phyloP scores from a whole-genome alignment of 2,113 vertebrate species.

The Paratilapia polleni region DNA sequence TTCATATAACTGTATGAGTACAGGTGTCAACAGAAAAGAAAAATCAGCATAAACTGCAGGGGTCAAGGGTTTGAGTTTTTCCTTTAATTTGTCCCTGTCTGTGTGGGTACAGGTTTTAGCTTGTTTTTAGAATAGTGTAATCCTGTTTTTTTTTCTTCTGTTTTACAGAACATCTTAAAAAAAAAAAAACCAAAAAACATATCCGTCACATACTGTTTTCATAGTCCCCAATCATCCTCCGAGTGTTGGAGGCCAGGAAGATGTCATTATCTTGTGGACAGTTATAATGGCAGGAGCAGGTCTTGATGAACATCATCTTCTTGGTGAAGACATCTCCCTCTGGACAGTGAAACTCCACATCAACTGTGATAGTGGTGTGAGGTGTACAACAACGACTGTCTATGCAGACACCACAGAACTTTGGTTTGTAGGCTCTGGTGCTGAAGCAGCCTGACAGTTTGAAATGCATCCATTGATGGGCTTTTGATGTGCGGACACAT shows the following conservation, averaged over 20 bases:
- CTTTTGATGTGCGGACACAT: slow-evolving; percentile 76
- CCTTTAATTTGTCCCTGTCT: no score
- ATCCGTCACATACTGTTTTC: slow-evolving; percentile 56
- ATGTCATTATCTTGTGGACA: slow-evolving; percentile 82
- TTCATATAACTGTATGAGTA: no score
- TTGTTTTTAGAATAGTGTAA: no score
- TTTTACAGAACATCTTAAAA: no score
- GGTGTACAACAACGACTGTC: slow-evolving; percentile 83
- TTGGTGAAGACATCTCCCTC: slow-evolving; percentile 79
- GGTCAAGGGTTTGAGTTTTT: no score
- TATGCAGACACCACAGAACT: slow-evolving; percentile 81
- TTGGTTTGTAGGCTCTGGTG: slow-evolving; percentile 72
- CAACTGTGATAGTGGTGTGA: slow-evolving; percentile 54
- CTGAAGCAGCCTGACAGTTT: slow-evolving; percentile 82
- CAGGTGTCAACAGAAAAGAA: no score
- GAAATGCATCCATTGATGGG: slow-evolving; percentile 70
- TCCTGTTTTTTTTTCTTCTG: no score
- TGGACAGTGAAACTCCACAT: slow-evolving; percentile 82
- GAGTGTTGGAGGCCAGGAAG: slow-evolving; percentile 76
- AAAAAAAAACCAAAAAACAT: no score
- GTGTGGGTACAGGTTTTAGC: no score
- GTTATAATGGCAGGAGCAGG: slow-evolving; percentile 81
- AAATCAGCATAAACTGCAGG: no score
- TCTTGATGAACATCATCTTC: slow-evolving; percentile 85
- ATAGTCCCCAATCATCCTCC: slow-evolving; percentile 79